Evolutionary conservation across 1,140 invertebrate genomes (phyloP), one percentile per base, ranked within the genome.

Genomic region (Macrosteles quadrilineatus): DNA sequence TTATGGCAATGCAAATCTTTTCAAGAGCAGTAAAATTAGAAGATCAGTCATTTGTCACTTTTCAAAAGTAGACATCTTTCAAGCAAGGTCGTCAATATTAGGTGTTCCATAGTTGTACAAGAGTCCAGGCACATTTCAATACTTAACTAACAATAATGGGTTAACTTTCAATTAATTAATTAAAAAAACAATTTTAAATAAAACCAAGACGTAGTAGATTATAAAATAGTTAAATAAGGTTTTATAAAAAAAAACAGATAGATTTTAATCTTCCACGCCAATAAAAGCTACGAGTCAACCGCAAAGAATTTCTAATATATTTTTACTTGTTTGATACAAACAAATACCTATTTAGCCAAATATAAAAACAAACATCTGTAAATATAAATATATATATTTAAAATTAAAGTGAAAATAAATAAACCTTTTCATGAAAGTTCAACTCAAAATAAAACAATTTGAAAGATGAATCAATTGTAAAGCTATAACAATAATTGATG

Each of bases 311-410:
- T 43, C 36, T 11, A 43, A 17, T 43, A 43, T 9, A 11, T 43
- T 43, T n/a, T n/a, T 4, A 19, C 21, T 50, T 50, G 47, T 59
- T 59, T 59, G 55, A 59, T 59, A 59, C 55, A 59, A 59, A 59
- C 55, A 59, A 53, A 14, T 59, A 25, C 23, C 25, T 6, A 27
- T 27, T 59, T 27, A 59, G 55, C 25, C 55, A 2, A 4, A 29
- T 27, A 21, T 29, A 9, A 23, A 59, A 59, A 59, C 55, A 59
- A 30, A 59, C 27, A 29, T 27, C 27, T 59, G 12, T 6, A 59
- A 27, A 27, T 59, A 11, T 21, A 59, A 27, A 11, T 11, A 50
- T 21, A 59, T 29, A 23, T 59, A 59, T 19, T 9, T 59, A 6
- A 9, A 23, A 59, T 25, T 59, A 27, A 2, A 59, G 55, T 14